phyloP scores from a whole-genome alignment of 2,797 vertebrate species.

The Pagetopsis macropterus region DNA sequence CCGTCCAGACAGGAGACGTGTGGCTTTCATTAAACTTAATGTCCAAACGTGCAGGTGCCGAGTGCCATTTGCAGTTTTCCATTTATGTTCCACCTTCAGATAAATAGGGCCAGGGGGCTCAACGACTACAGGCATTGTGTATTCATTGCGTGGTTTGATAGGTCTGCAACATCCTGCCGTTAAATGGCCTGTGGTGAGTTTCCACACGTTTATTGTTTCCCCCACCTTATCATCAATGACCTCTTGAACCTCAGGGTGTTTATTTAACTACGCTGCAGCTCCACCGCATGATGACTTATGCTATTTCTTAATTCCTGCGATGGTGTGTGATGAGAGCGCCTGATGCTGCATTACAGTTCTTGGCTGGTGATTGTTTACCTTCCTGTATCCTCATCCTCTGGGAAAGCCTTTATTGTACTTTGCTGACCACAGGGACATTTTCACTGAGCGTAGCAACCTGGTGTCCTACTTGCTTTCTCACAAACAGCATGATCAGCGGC shows the following conservation, averaged over 20 bases:
- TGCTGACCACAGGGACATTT: conserved; percentile 73
- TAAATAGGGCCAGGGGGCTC: conserved; percentile 66
- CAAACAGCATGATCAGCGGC: conserved; percentile 65
- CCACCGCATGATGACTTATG: conserved; percentile 49
- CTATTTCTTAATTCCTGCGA: conserved; percentile 49
- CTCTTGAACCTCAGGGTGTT: conserved; percentile 57
- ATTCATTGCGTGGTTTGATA: conserved; percentile 61
- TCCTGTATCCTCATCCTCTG: conserved; percentile 49
- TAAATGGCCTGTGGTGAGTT: conserved; percentile 42
- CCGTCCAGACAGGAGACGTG: conserved; percentile 77
- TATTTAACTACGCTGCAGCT: conserved; percentile 46
- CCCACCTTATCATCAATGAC: conserved; percentile 49
- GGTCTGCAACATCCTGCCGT: conserved; percentile 52
- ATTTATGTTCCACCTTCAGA: conserved; percentile 71
- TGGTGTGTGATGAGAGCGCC: conserved; percentile 29
- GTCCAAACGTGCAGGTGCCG: conserved; percentile 71
- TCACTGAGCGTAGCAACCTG: conserved; percentile 62
- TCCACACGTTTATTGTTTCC: conserved; percentile 40
- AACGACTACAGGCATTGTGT: conserved; percentile 42
- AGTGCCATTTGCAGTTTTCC: conserved; percentile 69
- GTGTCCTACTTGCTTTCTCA: conserved; percentile 63
- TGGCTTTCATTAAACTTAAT: conserved; percentile 83
- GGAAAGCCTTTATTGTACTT: conserved; percentile 55
- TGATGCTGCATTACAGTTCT: conserved; percentile 42
- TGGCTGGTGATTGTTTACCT: conserved; percentile 58